A percentile compares a stretch with the other conserved stretches of the same genome.
Conservation (phyloP, 2,888 invertebrate species). For the Chironomus tentans region DNA sequence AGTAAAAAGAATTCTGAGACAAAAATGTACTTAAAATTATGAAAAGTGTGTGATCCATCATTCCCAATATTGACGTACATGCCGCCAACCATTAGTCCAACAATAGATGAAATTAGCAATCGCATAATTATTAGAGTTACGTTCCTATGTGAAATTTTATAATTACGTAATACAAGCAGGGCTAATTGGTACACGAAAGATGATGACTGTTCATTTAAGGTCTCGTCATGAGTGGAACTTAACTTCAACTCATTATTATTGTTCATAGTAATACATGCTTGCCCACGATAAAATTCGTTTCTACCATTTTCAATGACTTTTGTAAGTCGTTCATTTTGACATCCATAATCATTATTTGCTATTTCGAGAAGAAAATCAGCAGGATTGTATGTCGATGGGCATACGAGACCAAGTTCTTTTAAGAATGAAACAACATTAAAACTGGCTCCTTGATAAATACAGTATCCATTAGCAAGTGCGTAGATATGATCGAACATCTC, state of each 20-base stretch:
- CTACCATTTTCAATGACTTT: slow-evolving; percentile 55
- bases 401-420: slow-evolving; percentile 56
- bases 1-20: slow-evolving; percentile 90
- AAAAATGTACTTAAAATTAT: slow-evolving; percentile 83
- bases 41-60: slow-evolving; percentile 69
- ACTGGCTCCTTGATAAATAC: slow-evolving; percentile 72
- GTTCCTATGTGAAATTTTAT: slow-evolving; percentile 57
- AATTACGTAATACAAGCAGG: slow-evolving; percentile 51
- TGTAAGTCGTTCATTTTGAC: slow-evolving; percentile 46
- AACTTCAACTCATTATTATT: not conserved
- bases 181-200: not conserved
- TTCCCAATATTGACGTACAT: slow-evolving; percentile 78
- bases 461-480: slow-evolving; percentile 68
- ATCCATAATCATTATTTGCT: slow-evolving; percentile 68
- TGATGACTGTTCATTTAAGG: not conserved
- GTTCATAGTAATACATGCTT: not conserved
- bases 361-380: slow-evolving; percentile 75
- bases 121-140: slow-evolving; percentile 67
- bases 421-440: slow-evolving; percentile 68
- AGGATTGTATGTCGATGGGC: slow-evolving; percentile 88
- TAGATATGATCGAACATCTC: slow-evolving; percentile 85
- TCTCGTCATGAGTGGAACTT: not conserved
- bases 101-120: slow-evolving; percentile 65
- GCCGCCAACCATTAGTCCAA: slow-evolving; percentile 73
- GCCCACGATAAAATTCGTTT: slow-evolving; percentile 46